phyloP scores from a whole-genome alignment of 2,797 vertebrate species.

The Strix occidentalis region DNA sequence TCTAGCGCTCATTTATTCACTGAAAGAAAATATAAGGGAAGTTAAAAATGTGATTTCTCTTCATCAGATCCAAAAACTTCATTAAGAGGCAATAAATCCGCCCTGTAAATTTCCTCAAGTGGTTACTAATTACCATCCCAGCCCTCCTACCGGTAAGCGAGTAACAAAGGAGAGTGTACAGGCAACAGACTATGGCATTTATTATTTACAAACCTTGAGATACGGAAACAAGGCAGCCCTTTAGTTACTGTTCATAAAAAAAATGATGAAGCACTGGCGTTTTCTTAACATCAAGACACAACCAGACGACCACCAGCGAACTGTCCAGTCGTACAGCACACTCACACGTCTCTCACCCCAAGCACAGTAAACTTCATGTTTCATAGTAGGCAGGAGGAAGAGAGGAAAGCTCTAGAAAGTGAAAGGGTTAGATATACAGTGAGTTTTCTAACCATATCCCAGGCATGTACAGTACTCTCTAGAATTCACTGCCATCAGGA shows the following conservation, averaged over 20 bases:
- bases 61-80: background rate
- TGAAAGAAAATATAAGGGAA: background rate
- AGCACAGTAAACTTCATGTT: background rate
- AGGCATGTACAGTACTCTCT: background rate
- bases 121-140: background rate
- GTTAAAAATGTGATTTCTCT: background rate
- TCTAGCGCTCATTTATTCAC: background rate
- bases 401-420: conserved; percentile 9
- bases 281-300: background rate
- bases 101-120: background rate
- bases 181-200: conserved; percentile 82
- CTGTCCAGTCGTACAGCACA: background rate
- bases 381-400: conserved; percentile 7
- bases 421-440: background rate
- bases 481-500: background rate
- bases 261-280: conserved; percentile 80
- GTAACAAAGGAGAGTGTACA: conserved; percentile 71
- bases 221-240: conserved; percentile 89
- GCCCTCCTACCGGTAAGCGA: conserved; percentile 18
- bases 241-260: conserved; percentile 82
- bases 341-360: background rate
- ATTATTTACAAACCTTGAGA: conserved; percentile 83
- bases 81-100: background rate
- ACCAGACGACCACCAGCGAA: background rate
- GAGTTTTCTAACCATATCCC: background rate